phyloP scores from a whole-genome alignment of 2,888 invertebrate species.

The Drosophila neotestacea region DNA sequence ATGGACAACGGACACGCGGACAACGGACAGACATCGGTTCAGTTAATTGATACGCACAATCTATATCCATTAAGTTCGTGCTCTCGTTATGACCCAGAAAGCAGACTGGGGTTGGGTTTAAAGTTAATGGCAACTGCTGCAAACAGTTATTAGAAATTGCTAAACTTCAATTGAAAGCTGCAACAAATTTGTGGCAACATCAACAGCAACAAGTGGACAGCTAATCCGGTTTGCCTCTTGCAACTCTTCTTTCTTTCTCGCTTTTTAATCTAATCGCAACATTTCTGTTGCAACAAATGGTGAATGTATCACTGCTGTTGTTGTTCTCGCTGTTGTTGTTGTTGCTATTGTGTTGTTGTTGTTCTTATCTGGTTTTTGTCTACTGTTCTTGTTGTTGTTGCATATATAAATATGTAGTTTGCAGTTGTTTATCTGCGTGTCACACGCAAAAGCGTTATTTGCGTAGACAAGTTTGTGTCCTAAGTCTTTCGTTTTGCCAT shows the following conservation, averaged over 20 bases:
- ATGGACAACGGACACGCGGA: slow-evolving; percentile 41
- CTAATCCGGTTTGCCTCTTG: slow-evolving; percentile 49
- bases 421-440: slow-evolving; percentile 58
- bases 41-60: slow-evolving; percentile 81
- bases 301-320: slow-evolving; percentile 27
- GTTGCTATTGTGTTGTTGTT: neutral
- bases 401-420: slow-evolving; percentile 28
- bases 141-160: slow-evolving; percentile 47
- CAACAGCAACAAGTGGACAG: slow-evolving; percentile 15
- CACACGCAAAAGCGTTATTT: slow-evolving; percentile 60
- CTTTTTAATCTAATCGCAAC: slow-evolving; percentile 56
- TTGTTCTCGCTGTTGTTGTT: slow-evolving; percentile 33
- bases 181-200: slow-evolving; percentile 10
- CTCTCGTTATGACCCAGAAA: slow-evolving; percentile 72
- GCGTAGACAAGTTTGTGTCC: slow-evolving; percentile 76
- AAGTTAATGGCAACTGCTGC: slow-evolving; percentile 44
- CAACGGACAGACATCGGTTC: slow-evolving; percentile 39
- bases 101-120: slow-evolving; percentile 29
- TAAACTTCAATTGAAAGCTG: slow-evolving; percentile 41
- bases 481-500: slow-evolving; percentile 79
- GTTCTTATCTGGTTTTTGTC: slow-evolving; percentile 61
- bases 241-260: slow-evolving; percentile 32
- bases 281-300: slow-evolving; percentile 63
- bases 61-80: slow-evolving; percentile 70
- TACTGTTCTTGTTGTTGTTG: slow-evolving; percentile 41